Evolutionary conservation across 1,140 invertebrate species (phyloP).

Genomic region (Penaeus indicus): DNA sequence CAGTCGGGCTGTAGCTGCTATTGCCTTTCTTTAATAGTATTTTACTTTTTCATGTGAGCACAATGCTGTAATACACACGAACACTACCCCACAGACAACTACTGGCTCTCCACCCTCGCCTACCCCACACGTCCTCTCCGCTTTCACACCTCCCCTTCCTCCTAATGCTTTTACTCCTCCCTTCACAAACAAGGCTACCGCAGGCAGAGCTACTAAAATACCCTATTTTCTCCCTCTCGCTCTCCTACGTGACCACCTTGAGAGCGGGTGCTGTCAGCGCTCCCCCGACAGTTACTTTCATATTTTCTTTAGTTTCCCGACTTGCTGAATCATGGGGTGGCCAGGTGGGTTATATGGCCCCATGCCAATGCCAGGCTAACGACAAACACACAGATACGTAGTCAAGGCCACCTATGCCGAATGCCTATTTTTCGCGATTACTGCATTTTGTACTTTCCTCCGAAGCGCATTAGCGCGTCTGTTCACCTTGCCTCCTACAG

Average conservation of each 20-base stretch:
- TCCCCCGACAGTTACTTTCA: not conserved
- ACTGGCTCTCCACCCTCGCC: not conserved
- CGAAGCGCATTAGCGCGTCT: too few species aligned
- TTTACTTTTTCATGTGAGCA: not conserved
- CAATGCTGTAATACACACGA: too few species aligned
- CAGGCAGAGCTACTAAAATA: too few species aligned
- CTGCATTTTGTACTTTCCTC: too few species aligned
- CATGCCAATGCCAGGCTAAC: too few species aligned
- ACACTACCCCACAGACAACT: not conserved
- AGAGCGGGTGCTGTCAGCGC: not conserved
- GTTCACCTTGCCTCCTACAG: too few species aligned
- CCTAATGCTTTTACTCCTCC: not conserved
- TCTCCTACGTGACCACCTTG: not conserved
- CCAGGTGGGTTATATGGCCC: too few species aligned
- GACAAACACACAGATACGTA: too few species aligned
- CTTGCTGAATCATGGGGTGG: too few species aligned
- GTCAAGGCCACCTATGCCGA: too few species aligned
- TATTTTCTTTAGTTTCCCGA: not conserved
- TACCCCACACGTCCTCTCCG: conserved; percentile 27
- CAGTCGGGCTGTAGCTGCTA: not conserved
- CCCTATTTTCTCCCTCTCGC: not conserved
- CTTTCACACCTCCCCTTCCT: not conserved
- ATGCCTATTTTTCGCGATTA: too few species aligned
- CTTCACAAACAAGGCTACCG: not conserved
- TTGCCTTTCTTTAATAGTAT: not conserved